These are phyloP conservation scores for Nyctalus aviator DNA, from an alignment of 2,797 vertebrate species.

Conservation along the genomic window DNA sequence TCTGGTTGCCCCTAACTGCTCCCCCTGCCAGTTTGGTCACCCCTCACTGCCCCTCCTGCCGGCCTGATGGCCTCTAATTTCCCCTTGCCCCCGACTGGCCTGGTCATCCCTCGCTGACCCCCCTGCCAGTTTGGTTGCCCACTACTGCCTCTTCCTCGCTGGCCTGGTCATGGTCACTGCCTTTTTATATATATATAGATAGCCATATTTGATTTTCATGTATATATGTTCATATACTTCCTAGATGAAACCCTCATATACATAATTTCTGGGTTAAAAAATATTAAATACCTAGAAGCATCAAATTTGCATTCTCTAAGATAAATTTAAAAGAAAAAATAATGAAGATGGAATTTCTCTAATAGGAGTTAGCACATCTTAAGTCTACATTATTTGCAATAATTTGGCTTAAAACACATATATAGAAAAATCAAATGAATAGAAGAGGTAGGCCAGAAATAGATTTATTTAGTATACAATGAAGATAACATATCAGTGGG, in stretches of 20 bases:
- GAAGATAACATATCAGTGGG: not conserved
- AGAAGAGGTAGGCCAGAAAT: not conserved
- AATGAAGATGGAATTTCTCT: not conserved
- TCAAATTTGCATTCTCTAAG: not conserved
- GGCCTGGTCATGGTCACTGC: too few species aligned
- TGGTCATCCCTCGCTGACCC: too few species aligned
- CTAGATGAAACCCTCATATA: not conserved
- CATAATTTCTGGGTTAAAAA: not conserved
- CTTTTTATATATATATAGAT: too few species aligned
- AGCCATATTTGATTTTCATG: not conserved
- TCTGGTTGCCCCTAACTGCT: too few species aligned
- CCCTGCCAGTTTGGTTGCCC: too few species aligned
- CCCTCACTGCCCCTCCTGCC: too few species aligned
- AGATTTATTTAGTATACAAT: not conserved
- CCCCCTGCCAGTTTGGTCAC: too few species aligned
- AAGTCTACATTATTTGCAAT: not conserved
- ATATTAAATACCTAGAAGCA: not conserved
- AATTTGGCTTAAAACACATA: not conserved
- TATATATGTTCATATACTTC: not conserved
- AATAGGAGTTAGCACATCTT: not conserved
- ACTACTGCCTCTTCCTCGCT: too few species aligned
- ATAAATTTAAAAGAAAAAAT: not conserved
- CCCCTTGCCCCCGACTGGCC: too few species aligned
- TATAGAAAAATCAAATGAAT: not conserved
- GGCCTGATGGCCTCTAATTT: too few species aligned